Conservation (phyloP, 2,797 vertebrate species). For the Sebastiscus albofasciatus region DNA sequence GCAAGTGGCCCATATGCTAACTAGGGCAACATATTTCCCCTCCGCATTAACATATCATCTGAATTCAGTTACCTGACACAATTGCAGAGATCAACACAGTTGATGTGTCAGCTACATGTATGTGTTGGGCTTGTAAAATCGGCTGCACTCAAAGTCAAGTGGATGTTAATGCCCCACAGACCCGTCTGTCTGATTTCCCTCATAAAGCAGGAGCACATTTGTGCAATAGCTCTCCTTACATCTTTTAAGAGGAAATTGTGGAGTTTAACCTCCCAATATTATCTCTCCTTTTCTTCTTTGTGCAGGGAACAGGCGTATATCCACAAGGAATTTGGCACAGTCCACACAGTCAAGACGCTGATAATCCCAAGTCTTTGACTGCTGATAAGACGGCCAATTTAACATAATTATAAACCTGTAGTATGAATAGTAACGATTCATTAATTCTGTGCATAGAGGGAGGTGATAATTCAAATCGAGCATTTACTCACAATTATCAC, state of each 20-base stretch:
- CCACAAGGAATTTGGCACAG: conserved; percentile 82
- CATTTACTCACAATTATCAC: conserved; percentile 83
- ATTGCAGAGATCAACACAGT: conserved; percentile 81
- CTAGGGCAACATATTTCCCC: conserved; percentile 82
- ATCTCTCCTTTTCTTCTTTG: conserved; percentile 81
- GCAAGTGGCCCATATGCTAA: conserved; percentile 84
- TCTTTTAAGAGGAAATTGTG: conserved; percentile 85
- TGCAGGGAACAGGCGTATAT: conserved; percentile 75
- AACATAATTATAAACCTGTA: conserved; percentile 87
- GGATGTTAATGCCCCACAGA: conserved; percentile 84
- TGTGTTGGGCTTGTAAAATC: conserved; percentile 81
- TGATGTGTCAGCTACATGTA: conserved; percentile 82
- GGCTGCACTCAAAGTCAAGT: conserved; percentile 85
- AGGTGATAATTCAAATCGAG: conserved; percentile 82
- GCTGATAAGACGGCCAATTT: conserved; percentile 87
- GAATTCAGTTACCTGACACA: conserved; percentile 86
- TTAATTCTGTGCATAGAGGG: conserved; percentile 80
- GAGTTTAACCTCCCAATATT: conserved; percentile 86
- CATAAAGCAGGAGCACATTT: conserved; percentile 79
- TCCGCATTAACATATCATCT: conserved; percentile 86
- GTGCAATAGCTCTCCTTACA: conserved; percentile 78
- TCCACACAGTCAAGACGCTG: conserved; percentile 80
- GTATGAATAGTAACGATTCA: conserved; percentile 84
- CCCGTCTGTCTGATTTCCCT: conserved; percentile 78
- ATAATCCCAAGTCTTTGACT: conserved; percentile 86